Base-by-base conservation (phyloP, 2,113 vertebrate genomes). In the Callopanchax toddi region DNA sequence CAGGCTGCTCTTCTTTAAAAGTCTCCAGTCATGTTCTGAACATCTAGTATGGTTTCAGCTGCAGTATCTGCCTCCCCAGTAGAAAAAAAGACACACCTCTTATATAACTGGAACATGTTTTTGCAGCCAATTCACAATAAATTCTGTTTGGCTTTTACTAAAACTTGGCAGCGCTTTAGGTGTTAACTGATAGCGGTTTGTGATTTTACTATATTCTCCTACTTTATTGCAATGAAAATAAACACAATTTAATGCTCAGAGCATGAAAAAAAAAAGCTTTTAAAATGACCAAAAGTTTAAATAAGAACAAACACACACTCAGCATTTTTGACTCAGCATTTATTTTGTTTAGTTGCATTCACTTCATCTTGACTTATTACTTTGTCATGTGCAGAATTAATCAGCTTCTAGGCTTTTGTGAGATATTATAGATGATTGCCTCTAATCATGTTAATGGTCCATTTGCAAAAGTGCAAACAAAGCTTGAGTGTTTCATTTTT, bases 301-400 rank as follows among this genome's bases (percentile, higher is more conserved):
- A 32, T 32, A 1, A 32, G 32, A 56, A 23, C 29, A 23, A 60
- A 50, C 13, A 62, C 4, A 21, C 34, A 61, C 42, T 9, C 13
- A 44, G 26, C 55, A 49, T n/a, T n/a, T n/a, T n/a, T n/a, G n/a
- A 36, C 60, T 22, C 50, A 11, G n/a, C 10, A 26, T 65, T 42
- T 21, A 57, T 71, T 52, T 63, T 32, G 67, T 45, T 71, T 21
- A 54, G 5, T 39, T 0, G 22, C 22, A 67, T 70, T 77, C 62
- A 48, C 21, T 51, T 67, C 34, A 54, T 2, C 11, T 11, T 18
- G 11, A 21, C 50, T 50, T 60, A 42, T 71, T 68, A 29, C 37
- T 74, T 60, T 65, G 32, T 44, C 39, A 46, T 57, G 32, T 58
- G 21, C 53, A 59, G 39, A 73, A 67, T 66, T 36, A 76, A 84